These are phyloP conservation scores for Hylyphantes graminicola DNA, from an alignment of 1,140 invertebrate species.

Conservation along the genomic window DNA sequence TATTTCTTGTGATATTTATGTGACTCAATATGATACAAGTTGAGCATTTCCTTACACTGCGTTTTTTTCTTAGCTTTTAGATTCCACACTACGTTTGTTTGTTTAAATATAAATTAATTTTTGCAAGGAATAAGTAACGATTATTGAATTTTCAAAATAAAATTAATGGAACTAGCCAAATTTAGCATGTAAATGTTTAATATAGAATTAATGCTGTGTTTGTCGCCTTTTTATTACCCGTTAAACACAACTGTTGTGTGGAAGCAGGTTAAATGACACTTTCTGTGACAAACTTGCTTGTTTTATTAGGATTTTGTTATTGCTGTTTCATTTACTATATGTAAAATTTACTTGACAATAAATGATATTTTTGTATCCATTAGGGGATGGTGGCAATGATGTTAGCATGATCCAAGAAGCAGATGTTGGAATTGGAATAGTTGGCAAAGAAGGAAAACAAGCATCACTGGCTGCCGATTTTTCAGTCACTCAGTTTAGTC, in stretches of 20 bases:
- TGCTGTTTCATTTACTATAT: background rate
- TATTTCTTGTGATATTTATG: too few relatives aligned
- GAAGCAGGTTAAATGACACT: background rate
- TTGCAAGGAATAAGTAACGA: too few relatives aligned
- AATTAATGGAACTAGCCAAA: too few relatives aligned
- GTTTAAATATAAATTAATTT: too few relatives aligned
- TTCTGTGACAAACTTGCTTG: background rate
- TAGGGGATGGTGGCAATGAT: slow-evolving; percentile 87
- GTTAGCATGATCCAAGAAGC: slow-evolving; percentile 91
- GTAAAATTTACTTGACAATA: background rate
- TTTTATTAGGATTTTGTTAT: background rate
- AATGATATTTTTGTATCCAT: slow-evolving; percentile 75
- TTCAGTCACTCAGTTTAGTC: slow-evolving; percentile 92
- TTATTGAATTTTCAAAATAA: too few relatives aligned
- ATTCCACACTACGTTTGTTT: too few relatives aligned
- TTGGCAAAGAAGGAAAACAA: slow-evolving; percentile 74
- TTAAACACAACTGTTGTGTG: background rate
- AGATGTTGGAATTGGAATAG: slow-evolving; percentile 96
- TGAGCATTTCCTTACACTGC: too few relatives aligned
- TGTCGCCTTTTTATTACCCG: too few relatives aligned
- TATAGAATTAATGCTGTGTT: too few relatives aligned
- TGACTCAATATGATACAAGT: too few relatives aligned
- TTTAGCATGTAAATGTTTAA: too few relatives aligned
- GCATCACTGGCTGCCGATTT: slow-evolving; percentile 99
- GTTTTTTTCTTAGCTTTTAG: too few relatives aligned